Evolutionary conservation across 2,888 invertebrate genomes (phyloP), one percentile per base, ranked within the genome.

Genomic region (Leptarthrus brevirostris): DNA sequence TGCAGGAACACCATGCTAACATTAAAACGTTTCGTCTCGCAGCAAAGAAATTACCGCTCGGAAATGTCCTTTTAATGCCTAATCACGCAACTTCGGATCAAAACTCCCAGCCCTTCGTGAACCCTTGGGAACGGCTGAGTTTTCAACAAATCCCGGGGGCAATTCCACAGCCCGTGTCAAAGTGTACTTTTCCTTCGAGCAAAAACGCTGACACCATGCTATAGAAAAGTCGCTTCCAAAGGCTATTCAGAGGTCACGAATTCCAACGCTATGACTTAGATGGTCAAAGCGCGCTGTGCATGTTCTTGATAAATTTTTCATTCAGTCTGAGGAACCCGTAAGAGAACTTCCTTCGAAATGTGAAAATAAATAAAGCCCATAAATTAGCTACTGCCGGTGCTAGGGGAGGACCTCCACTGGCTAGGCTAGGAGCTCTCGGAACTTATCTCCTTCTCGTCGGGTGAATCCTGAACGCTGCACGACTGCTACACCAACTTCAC

Each of bases 11-110:
- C 22, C 44, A 22, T 64, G 22, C 44, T 26, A 47, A 26, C 66
- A 24, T 44, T 20, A 66, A n/a, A n/a, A 66, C 26, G 66, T 47
- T 24, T 66, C 47, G 47, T 47, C 47, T 49, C 66, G 22, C 66
- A 66, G 66, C 66, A 66, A 24, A 66, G 47, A 66, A 66, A 76
- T 76, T 76, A 76, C 74, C 76, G 74, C 58, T 74, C 76, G 74
- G 74, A 76, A 76, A 76, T 76, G 71, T 76, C 73, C 74, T 76
- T 76, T 76, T 74, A 76, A 76, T 76, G 74, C 76, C 73, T 74
- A 74, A 76, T 74, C 76, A 76, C 76, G 76, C 76, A 74, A 76
- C 70, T 44, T 64, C 40, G 58, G 49, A 73, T 70, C 70, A 16
- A 53, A 70, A 8, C 14, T 36, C 24, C 36, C 53, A 5, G 26